Conservation (phyloP, 2,113 vertebrate species). For the Anhinga rufa region DNA sequence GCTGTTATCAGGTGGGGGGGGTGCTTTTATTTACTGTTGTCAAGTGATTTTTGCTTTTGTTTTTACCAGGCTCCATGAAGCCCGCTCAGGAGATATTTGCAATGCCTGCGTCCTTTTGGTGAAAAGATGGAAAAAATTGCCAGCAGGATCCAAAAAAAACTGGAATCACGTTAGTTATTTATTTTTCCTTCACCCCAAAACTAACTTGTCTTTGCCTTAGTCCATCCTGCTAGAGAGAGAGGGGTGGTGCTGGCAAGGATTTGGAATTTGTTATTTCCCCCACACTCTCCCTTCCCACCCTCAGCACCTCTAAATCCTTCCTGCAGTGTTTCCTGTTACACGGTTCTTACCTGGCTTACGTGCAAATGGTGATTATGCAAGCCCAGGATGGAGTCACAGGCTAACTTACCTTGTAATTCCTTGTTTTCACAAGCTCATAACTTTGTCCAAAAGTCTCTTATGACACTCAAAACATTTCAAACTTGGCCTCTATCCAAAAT, state of each 20-base stretch:
- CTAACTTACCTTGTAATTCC: neutral
- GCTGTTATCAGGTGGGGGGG: neutral
- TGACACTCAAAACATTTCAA: neutral
- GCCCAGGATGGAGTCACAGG: neutral
- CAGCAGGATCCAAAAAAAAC: constrained; percentile 96
- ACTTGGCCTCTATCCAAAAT: neutral
- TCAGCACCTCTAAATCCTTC: neutral
- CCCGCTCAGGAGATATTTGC: constrained; percentile 96
- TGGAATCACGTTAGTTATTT: constrained; percentile 93
- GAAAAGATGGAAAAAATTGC: constrained; percentile 98
- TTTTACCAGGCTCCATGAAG: constrained; percentile 85
- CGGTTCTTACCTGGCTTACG: neutral
- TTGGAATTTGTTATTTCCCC: neutral
- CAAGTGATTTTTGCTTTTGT: neutral
- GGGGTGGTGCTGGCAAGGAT: neutral
- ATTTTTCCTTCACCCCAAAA: neutral
- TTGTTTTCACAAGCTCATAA: constrained; percentile 6
- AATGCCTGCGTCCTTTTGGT: constrained; percentile 97
- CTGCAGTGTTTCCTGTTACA: neutral
- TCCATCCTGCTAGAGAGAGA: neutral
- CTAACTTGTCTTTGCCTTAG: neutral
- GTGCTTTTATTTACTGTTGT: neutral
- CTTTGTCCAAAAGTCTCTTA: neutral
- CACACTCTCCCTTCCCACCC: neutral
- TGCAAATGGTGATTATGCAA: neutral